Base-by-base conservation (phyloP, 2,888 invertebrate species). In the Anagyrus pseudococci region DNA sequence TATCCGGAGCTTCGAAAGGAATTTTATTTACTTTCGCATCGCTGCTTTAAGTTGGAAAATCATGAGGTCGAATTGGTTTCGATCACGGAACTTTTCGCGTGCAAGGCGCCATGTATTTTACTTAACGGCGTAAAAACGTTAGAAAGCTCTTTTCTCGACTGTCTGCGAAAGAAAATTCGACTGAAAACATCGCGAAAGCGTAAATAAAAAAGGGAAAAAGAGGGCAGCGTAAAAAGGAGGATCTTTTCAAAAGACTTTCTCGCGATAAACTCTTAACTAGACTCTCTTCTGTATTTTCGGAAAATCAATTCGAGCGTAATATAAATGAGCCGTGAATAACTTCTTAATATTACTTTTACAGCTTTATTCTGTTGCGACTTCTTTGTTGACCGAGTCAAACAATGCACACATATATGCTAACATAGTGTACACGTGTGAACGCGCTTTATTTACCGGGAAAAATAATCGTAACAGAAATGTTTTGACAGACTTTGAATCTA, bases 41-140 rank as follows among this genome's bases (percentile, higher is more conserved):
- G 26, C 23, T 23, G 25, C 29, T 17, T 25, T 26, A 58, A 20
- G 20, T 54, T 54, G 20, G 33, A 60, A 48, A 60, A 54, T 54
- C 54, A 55, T 49, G 54, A 54, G 54, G 48, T 60, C 26, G 40
- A 60, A 48, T 48, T 33, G 41, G 54, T 19, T 25, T 48, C 47
- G 20, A 53, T 60, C 20, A 48, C 48, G 19, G 49, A 61, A 61
- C 33, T 48, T 52, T 46, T 17, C 4, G 17, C 15, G 20, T 40
- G 7, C 19, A 26, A 40, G 23, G 19, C 20, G 10, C 29, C 37
- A 40, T 29, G 53, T 53, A 47, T 53, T 37, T 59, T 47, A 55
- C 37, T 37, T 33, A 55, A 49, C 23, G 49, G 20, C 43, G 49
- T 49, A 50, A 55, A 48, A 47, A 44, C 55, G 25, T 61, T 50